phyloP scores from a whole-genome alignment of 1,140 invertebrate genomes.

The Drosophila ohnishii region DNA sequence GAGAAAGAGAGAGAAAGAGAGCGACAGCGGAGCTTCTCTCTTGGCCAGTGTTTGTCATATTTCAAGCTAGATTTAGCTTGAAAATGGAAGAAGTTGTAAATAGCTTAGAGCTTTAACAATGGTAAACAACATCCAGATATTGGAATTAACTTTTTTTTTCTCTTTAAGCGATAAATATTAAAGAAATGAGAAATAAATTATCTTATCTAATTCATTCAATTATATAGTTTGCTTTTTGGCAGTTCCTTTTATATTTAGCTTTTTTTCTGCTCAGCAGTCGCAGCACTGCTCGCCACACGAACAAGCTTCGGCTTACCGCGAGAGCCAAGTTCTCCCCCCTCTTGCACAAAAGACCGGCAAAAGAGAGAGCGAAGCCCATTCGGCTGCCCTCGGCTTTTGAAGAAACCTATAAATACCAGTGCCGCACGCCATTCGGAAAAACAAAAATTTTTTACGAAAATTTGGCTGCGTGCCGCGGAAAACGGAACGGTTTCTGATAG shows the following conservation, averaged over 20 bases:
- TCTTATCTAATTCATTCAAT: no score
- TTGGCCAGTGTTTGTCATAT: background rate
- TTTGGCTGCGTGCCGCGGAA: slow-evolving; percentile 20
- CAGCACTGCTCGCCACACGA: background rate
- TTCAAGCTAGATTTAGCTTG: no score
- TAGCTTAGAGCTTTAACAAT: no score
- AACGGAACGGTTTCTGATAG: slow-evolving; percentile 6
- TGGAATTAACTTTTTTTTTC: no score
- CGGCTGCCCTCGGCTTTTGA: background rate
- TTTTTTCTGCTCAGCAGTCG: no score
- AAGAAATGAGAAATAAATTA: no score
- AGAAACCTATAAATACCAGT: slow-evolving; percentile 8
- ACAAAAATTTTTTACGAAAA: background rate
- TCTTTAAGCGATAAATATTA: no score
- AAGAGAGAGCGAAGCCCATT: background rate
- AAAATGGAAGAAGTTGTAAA: no score
- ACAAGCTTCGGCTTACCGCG: slow-evolving; percentile 4
- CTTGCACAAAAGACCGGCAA: background rate
- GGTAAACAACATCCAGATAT: no score
- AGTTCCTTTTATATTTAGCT: no score
- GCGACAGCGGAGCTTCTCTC: background rate
- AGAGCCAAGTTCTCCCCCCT: background rate
- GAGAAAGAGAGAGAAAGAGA: background rate
- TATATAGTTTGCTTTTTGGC: no score
- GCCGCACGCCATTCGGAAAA: slow-evolving; percentile 3